Evolutionary conservation across 2,797 vertebrate genomes (phyloP), one percentile per base, ranked within the genome.

Genomic region (Sparidentex hasta): DNA sequence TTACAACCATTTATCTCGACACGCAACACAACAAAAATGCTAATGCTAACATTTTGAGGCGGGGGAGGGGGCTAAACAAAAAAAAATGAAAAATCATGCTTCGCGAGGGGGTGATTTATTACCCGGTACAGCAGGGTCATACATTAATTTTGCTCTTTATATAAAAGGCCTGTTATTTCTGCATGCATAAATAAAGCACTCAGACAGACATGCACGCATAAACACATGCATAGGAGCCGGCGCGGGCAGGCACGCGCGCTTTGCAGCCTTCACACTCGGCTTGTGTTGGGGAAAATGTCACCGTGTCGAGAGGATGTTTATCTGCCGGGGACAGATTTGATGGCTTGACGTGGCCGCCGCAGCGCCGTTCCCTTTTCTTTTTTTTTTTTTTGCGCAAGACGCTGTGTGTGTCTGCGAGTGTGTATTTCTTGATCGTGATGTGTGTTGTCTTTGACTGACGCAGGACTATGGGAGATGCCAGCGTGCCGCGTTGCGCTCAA

Each of bases 181-280:
- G 90, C 84, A 94, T 95, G 93, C 92, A 94, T 94, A 94, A 95
- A 95, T 95, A 93, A 94, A 91, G 82, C 58, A 66, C 64, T 80
- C 68, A 72, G 66, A 71, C 65, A 78, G 59, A 83, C 74, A 58
- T 64, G 72, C 68, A n/a, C 82, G 25, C 76, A 65, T 44, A 82
- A 71, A 78, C 85, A 86, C 76, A 41, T 44, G 73, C 58, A 29
- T 5, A 14, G 44, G 48, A 11, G 38, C 23, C 14, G 16, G 13
- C 38, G 14, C 55, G 7, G 54, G 27, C 51, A 18, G 23, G 18
- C 55, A 27, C 52, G 74, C 85, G 69, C 74, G 57, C 74, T 66
- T 61, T 27, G 65, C 83, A 86, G 85, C 78, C 65, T 76, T 87
- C 87, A 65, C 79, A 68, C 77, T 85, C 82, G 8, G 80, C 82